A percentile compares a stretch with the other conserved stretches of the same genome.
phyloP scores from a whole-genome alignment of 2,888 invertebrate genomes.

The Ditula angustiorana region DNA sequence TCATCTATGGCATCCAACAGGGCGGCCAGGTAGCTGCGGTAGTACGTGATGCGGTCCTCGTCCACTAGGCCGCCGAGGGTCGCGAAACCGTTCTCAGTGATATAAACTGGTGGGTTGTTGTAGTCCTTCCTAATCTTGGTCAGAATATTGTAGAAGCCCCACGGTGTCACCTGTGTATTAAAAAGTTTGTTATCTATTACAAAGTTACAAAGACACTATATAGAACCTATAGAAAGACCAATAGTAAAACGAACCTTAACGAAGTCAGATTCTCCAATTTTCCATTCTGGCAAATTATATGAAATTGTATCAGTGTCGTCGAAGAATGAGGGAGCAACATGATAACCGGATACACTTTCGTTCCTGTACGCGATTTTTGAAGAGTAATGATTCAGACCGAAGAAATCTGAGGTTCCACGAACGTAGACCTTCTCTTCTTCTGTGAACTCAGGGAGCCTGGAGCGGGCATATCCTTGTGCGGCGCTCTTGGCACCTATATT shows the following conservation, averaged over 20 bases:
- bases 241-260: slow-evolving; percentile 35
- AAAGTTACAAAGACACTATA: background rate
- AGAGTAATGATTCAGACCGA: slow-evolving; percentile 88
- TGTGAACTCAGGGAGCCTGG: slow-evolving; percentile 73
- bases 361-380: slow-evolving; percentile 61
- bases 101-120: slow-evolving; percentile 79
- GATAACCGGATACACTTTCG: slow-evolving; percentile 46
- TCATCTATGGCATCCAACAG: slow-evolving; percentile 74
- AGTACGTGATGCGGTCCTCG: slow-evolving; percentile 64
- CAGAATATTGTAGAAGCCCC: slow-evolving; percentile 83
- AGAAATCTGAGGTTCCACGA: slow-evolving; percentile 58
- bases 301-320: slow-evolving; percentile 49
- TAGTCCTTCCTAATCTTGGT: slow-evolving; percentile 74
- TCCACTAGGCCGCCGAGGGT: slow-evolving; percentile 64
- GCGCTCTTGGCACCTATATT: slow-evolving; percentile 83
- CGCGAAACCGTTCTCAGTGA: slow-evolving; percentile 85
- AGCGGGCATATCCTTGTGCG: slow-evolving; percentile 68
- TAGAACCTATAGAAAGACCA: background rate
- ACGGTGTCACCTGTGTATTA: slow-evolving; percentile 69
- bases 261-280: slow-evolving; percentile 46
- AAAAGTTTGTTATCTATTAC: background rate
- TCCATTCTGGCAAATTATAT: slow-evolving; percentile 48
- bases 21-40: slow-evolving; percentile 65
- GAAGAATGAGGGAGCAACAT: slow-evolving; percentile 48
- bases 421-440: slow-evolving; percentile 64